Base-by-base conservation (phyloP, 2,113 vertebrate genomes). In the Tachysurus fulvidraco region DNA sequence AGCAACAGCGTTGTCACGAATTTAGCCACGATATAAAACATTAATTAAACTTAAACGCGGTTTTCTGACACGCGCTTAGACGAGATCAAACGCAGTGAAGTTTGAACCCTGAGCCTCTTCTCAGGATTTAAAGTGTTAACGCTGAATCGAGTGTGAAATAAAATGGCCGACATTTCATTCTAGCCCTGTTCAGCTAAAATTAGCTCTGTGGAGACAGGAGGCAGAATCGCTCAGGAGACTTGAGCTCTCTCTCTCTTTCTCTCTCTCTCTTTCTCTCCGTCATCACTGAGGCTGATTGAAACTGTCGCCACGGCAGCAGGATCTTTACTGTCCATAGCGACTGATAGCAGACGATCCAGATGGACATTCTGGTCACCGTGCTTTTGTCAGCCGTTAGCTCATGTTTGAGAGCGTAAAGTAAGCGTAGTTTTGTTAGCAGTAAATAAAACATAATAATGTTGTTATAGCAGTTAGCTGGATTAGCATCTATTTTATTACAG, bases 141-240 rank as follows among this genome's bases (percentile, higher is more conserved):
- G 8, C 4, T 59, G 54, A 50, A 36, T 64, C 21, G 12, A 81
- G 57, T 60, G 25, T 77, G 89, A 91, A 90, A 92, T 93, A 93
- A 94, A 86, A 93, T 94, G 94, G 94, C 94, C 90, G 92, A 94
- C 93, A 93, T 95, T 93, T 60, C 2, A 3, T 79, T 92, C 91
- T 94, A n/a, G 93, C 92, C 93, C 93, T 90, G 89, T 91, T 92
- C 93, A 83, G 23, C 94, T 95, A 96, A 95, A 95, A 93, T 95
- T 95, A 95, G 94, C 93, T 89, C 90, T 71, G 88, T 87, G 87
- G 81, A 9, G 86, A 85, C 88, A 54, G 62, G 80, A 91, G 92
- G 90, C 86, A 86, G 90, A 93, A 85, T 88, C 84, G 88, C 93
- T 88, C 90, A 85, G 74, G 92, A 91, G 93, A 93, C 83, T 62